These are phyloP conservation scores for Mormyrops attenuatus DNA, from an alignment of 2,797 vertebrate genomes.

Conservation along the genomic window DNA sequence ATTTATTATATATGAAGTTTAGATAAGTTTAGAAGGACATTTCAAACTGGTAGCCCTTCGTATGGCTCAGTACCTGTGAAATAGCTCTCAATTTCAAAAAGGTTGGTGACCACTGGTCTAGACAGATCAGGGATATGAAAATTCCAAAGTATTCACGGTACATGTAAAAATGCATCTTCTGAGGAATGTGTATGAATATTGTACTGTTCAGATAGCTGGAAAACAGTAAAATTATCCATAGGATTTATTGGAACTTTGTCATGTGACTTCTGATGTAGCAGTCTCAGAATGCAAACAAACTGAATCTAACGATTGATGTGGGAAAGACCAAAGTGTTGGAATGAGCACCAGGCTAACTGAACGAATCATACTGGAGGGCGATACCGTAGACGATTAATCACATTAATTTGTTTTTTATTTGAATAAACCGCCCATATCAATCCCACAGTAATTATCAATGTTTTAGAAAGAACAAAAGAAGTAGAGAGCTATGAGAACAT, in stretches of 20 bases:
- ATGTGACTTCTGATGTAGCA: not conserved
- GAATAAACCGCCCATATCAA: slow-evolving; percentile 48
- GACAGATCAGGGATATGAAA: not conserved
- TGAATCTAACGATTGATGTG: not conserved
- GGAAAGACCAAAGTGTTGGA: not conserved
- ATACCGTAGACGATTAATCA: not conserved
- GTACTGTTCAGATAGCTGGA: not conserved
- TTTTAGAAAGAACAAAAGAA: not conserved
- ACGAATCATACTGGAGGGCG: not conserved
- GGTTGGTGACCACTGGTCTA: not conserved
- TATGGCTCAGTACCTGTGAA: no score
- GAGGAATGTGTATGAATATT: not conserved
- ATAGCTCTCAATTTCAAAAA: no score
- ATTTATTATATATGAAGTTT: no score
- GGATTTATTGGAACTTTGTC: not conserved
- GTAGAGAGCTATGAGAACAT: slow-evolving; percentile 24
- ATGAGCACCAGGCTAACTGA: not conserved
- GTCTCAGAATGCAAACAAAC: not conserved
- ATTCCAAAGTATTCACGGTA: not conserved
- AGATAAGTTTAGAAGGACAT: no score
- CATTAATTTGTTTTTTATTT: slow-evolving; percentile 5
- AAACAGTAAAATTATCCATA: not conserved
- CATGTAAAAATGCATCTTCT: not conserved
- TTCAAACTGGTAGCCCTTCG: no score
- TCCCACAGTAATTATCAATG: slow-evolving; percentile 45